Evolutionary conservation across 2,888 invertebrate species (phyloP), one percentile per base, ranked within the genome.

Genomic region (Lithophane semibrunnea): DNA sequence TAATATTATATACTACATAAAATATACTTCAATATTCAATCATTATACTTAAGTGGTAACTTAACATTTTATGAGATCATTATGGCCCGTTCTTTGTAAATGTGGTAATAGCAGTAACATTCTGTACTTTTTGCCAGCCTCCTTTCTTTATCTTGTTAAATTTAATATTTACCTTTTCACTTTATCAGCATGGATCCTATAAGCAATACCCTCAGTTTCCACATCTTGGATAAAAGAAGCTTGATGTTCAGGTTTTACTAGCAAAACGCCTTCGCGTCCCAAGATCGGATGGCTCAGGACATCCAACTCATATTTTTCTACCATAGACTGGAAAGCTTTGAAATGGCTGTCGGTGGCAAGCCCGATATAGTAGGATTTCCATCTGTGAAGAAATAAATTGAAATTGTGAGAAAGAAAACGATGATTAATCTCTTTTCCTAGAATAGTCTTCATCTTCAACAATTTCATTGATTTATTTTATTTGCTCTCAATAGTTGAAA

Each of bases 111-210:
- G n/a, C n/a, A n/a, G n/a, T n/a, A n/a, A n/a, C n/a, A n/a, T n/a
- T n/a, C n/a, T 47, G 47, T 12, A 65, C 10, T 18, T 47, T 24
- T n/a, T n/a, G 64, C 9, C 64, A 9, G n/a, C 9, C 16, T 4
- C 5, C 37, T 37, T 5, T 37, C 37, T 37, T 37, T 37, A 37
- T 37, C 37, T 44, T 9, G 9, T 44, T 9, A 44, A 9, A 18
- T 47, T 18, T 7, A 24, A 49, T 54, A 92, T 92, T 94, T 90
- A 97, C 97, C 90, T 87, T 86, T 97, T 95, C 0, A 97, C 94
- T 89, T 97, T 93, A 3, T 96, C 92, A 42, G 94, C 88, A 73
- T 96, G 94, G 3, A 97, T 89, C 64, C 90, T 91, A 86, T 95
- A 95, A 0, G 87, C 67, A 65, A 97, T 96, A 0, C 90, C 89